These are phyloP conservation scores for Hypotaenidia philippensis DNA, from an alignment of 2,797 vertebrate species.

Conservation along the genomic window DNA sequence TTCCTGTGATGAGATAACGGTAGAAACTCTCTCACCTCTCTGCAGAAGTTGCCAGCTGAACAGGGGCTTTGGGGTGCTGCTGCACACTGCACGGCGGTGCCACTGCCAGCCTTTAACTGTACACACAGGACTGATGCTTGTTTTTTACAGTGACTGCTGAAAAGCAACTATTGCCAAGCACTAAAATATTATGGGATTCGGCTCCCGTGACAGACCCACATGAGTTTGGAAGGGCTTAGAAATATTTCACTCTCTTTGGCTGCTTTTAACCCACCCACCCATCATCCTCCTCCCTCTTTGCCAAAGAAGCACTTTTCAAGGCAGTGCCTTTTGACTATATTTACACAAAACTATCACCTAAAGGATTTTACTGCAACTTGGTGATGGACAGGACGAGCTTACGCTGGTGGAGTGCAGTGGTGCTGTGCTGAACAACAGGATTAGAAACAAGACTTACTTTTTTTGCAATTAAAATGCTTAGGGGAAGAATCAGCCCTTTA, in stretches of 20 bases:
- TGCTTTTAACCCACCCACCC: neutral
- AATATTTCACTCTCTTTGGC: neutral
- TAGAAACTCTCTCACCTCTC: neutral
- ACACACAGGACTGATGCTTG: neutral
- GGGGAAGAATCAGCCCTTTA: neutral
- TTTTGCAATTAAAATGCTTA: neutral
- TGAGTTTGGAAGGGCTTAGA: neutral
- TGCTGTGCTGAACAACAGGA: neutral
- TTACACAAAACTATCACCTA: neutral
- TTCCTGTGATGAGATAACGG: neutral
- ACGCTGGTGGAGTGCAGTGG: neutral
- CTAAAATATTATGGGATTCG: neutral
- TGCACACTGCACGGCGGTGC: neutral
- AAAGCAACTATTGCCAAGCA: neutral
- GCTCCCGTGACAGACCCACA: fast-evolving
- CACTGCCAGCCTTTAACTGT: neutral
- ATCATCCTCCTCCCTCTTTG: neutral
- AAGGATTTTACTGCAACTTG: neutral
- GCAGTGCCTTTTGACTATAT: neutral
- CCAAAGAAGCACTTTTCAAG: neutral
- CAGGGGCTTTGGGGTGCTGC: neutral
- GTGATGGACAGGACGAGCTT: neutral
- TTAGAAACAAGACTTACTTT: neutral
- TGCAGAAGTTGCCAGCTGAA: neutral
- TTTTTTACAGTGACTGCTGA: neutral